Evolutionary conservation across 2,888 invertebrate genomes (phyloP).

Genomic region (Enoplolaimus lenunculus): DNA sequence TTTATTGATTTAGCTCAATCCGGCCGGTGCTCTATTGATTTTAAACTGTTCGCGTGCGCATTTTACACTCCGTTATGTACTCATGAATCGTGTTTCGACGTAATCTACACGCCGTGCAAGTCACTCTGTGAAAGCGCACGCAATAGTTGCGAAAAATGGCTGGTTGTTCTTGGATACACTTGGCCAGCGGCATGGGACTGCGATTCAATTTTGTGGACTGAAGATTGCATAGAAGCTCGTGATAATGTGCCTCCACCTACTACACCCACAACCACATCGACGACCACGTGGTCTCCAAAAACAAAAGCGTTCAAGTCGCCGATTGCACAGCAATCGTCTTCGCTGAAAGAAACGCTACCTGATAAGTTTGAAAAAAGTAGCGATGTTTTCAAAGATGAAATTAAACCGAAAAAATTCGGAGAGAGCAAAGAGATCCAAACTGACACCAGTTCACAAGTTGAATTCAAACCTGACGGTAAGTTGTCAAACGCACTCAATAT

Average conservation of each 20-base stretch:
- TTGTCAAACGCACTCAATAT: too few species aligned
- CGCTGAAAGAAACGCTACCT: too few species aligned
- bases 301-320: too few species aligned
- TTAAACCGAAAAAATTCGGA: too few species aligned
- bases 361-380: too few species aligned
- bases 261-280: background rate
- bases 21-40: background rate
- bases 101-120: background rate
- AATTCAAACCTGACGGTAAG: too few species aligned
- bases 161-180: background rate
- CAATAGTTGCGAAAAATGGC: background rate
- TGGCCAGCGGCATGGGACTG: background rate
- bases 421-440: too few species aligned
- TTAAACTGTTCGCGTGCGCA: background rate
- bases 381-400: too few species aligned
- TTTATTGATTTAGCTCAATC: background rate
- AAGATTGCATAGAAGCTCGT: background rate
- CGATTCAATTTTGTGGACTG: background rate
- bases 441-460: too few species aligned
- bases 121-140: background rate
- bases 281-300: background rate
- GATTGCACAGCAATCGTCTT: too few species aligned
- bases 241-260: background rate
- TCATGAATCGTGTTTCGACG: background rate
- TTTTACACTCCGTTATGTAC: background rate